Base-by-base conservation (phyloP, 2,888 invertebrate genomes). In the Plutella xylostella region DNA sequence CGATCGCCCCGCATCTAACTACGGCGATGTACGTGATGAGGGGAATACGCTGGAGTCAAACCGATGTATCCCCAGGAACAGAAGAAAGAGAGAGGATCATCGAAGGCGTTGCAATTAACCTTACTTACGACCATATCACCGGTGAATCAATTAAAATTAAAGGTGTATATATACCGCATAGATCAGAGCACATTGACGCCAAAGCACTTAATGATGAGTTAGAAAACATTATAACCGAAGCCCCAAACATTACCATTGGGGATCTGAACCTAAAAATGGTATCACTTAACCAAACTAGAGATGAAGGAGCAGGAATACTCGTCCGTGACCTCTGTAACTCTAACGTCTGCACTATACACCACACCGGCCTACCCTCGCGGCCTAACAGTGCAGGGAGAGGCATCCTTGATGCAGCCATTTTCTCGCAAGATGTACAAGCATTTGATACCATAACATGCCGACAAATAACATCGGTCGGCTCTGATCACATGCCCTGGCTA, bases 181-280 rank as follows among this genome's bases (percentile, higher is more conserved):
- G 21, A 17, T 42, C 42, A 42, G 42, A 33, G 21, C 42, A 42
- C 33, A 42, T 42, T 21, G 21, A 42, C 14, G 33, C 35, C 31
- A 21, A 31, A 42, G 31, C 33, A 9, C 42, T 42, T 25, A 43
- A 35, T 25, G 25, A 43, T 28, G 38, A 44, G 28, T 17, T 40
- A 25, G 30, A 40, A 25, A 18, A 25, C 2, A 9, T 40, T 2
- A 25, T 40, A 17, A 25, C 25, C 9, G 30, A 40, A 25, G 28
- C 40, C 25, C 25, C 25, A 9, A 25, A 17, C 12, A 14, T 44
- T 19, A 44, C 38, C 38, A 38, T 38, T 14, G 44, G 31, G 12
- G 44, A 44, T 20, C 38, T 44, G 2, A 44, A 44, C 20, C 44
- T 44, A 30, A 44, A 44, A 44, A 44, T 44, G 38, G 38, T 14